These are phyloP conservation scores for Akabosia matsudoensis DNA, from an alignment of 1,140 invertebrate species.

Conservation along the genomic window DNA sequence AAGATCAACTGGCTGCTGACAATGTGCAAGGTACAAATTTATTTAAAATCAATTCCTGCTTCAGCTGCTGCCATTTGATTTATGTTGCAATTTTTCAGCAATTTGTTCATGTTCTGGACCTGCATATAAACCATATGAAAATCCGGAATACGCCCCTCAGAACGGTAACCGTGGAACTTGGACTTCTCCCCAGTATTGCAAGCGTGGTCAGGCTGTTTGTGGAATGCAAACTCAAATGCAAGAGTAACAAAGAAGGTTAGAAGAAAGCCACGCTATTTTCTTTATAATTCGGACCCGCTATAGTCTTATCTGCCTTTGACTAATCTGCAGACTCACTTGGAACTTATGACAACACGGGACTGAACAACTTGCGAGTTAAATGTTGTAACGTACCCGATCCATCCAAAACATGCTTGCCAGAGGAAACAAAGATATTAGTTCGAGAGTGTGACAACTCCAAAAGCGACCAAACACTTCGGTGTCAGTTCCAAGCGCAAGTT, in stretches of 20 bases:
- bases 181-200: not conserved
- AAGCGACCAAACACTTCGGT: not conserved
- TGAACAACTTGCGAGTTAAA: slow-evolving; percentile 26
- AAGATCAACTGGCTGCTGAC: slow-evolving; percentile 29
- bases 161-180: slow-evolving; percentile 18
- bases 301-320: not conserved
- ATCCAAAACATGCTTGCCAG: not conserved
- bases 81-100: no score
- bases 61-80: no score
- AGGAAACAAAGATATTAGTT: slow-evolving; percentile 1
- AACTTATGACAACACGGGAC: slow-evolving; percentile 31
- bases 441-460: slow-evolving; percentile 23
- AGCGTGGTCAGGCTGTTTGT: slow-evolving; percentile 15
- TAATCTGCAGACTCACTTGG: not conserved
- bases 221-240: slow-evolving; percentile 23
- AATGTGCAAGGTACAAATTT: not conserved
- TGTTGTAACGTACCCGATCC: slow-evolving; percentile 29
- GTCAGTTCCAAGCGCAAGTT: slow-evolving; percentile 7
- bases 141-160: not conserved
- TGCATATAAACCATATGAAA: slow-evolving; percentile 25
- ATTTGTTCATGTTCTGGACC: slow-evolving; percentile 22
- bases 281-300: slow-evolving; percentile 20
- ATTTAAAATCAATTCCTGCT: no score
- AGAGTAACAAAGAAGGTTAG: slow-evolving; percentile 17
- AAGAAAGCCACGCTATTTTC: not conserved